Percentiles rank a stretch among this genome's conserved stretches.
These are phyloP conservation scores for Nineta flava DNA, from an alignment of 2,888 invertebrate genomes.

Conservation along the genomic window DNA sequence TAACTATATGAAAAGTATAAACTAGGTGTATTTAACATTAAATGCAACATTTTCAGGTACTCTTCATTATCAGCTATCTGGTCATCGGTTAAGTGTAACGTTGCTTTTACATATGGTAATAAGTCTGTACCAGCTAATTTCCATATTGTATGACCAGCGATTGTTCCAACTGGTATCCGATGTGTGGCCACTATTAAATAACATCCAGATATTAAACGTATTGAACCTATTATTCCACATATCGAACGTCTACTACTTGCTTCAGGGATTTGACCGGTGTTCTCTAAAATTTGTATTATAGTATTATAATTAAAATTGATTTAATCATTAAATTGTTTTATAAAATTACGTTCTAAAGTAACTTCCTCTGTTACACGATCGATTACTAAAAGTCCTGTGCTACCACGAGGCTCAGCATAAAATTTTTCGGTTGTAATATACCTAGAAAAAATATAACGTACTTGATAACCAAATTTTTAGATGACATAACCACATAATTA, in stretches of 20 bases:
- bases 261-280: conserved; percentile 44
- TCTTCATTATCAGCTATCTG: conserved; percentile 71
- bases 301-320: background rate
- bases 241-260: conserved; percentile 49
- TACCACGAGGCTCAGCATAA: conserved; percentile 66
- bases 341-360: conserved; percentile 15
- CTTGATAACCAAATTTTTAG: conserved; percentile 6
- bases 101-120: conserved; percentile 72
- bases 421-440: conserved; percentile 83
- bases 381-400: conserved; percentile 63
- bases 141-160: conserved; percentile 67
- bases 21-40: conserved; percentile 65
- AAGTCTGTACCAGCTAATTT: conserved; percentile 64
- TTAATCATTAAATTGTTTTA: background rate
- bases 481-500: conserved; percentile 5
- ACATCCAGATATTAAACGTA: conserved; percentile 68
- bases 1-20: conserved; percentile 91
- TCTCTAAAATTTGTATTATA: conserved; percentile 20
- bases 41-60: conserved; percentile 74
- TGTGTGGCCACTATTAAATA: conserved; percentile 82
- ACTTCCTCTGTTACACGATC: conserved; percentile 45
- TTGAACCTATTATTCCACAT: conserved; percentile 77
- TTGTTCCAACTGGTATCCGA: conserved; percentile 61
- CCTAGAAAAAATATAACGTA: conserved; percentile 30
- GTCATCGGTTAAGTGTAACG: conserved; percentile 66